phyloP scores from a whole-genome alignment of 2,888 invertebrate genomes.

The Trissonchulus sp. region DNA sequence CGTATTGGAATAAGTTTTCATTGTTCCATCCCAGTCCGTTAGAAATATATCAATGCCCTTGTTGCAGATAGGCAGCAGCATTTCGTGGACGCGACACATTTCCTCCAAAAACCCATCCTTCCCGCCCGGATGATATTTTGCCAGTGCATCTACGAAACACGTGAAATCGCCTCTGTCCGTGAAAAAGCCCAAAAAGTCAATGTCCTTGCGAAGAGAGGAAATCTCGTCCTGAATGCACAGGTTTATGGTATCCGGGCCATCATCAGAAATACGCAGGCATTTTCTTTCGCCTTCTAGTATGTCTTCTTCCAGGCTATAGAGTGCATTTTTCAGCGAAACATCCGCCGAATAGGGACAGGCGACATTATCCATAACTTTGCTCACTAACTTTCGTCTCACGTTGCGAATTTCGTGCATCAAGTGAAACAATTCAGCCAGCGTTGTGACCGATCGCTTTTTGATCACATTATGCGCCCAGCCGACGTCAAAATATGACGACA shows the following conservation, averaged over 20 bases:
- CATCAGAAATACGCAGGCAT: not conserved
- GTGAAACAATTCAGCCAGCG: not conserved
- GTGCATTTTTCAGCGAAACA: not conserved
- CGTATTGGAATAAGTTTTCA: constrained; percentile 51
- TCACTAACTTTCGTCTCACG: not conserved
- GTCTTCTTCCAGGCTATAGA: not conserved
- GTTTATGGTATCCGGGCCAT: constrained; percentile 9
- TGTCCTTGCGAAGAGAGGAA: not conserved
- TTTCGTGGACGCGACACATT: not conserved
- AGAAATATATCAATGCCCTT: constrained; percentile 37
- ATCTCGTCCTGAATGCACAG: constrained; percentile 20
- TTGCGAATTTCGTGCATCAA: not conserved
- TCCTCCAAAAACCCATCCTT: not conserved
- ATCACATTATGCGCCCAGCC: constrained; percentile 24
- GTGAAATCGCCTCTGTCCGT: not conserved
- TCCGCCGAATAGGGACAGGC: not conserved
- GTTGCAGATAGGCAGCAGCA: not conserved
- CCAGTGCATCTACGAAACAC: not conserved
- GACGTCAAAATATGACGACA: constrained; percentile 8
- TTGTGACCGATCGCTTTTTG: not conserved
- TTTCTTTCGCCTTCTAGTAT: not conserved
- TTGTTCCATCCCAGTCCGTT: constrained; percentile 52
- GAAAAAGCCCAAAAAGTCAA: not conserved
- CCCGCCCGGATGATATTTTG: not conserved
- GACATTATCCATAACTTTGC: not conserved